These are phyloP conservation scores for Leptonema lineaticorne DNA, from an alignment of 1,140 invertebrate genomes.

Conservation along the genomic window DNA sequence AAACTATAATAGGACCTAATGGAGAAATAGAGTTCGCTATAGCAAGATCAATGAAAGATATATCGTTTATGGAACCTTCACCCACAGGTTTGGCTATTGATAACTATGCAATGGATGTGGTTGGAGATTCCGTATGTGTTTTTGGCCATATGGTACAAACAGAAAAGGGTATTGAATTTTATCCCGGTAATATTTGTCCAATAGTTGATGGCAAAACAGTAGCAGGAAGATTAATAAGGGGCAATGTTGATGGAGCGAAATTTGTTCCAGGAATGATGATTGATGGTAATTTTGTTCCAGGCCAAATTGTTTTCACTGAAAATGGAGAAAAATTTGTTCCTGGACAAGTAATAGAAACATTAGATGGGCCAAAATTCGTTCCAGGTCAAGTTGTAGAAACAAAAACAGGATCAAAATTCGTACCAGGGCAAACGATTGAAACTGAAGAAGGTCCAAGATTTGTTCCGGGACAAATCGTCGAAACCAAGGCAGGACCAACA, in stretches of 20 bases:
- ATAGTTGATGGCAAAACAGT: conserved; percentile 62
- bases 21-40: conserved; percentile 61
- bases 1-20: conserved; percentile 52
- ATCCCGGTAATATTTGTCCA: conserved; percentile 59
- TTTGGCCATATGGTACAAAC: conserved; percentile 72
- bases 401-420: conserved; percentile 66
- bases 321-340: conserved; percentile 74
- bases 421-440: conserved; percentile 70
- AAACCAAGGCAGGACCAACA: conserved; percentile 69
- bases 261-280: conserved; percentile 72
- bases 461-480: conserved; percentile 71
- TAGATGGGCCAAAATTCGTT: conserved; percentile 66
- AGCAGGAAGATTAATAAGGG: conserved; percentile 65
- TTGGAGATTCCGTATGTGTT: conserved; percentile 58
- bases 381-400: conserved; percentile 73
- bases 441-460: conserved; percentile 68
- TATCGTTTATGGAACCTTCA: conserved; percentile 56
- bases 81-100: conserved; percentile 61
- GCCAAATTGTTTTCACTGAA: conserved; percentile 69
- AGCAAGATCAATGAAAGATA: conserved; percentile 60
- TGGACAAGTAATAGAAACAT: conserved; percentile 70
- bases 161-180: conserved; percentile 67
- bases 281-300: conserved; percentile 68
- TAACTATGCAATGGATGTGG: conserved; percentile 58
- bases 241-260: conserved; percentile 60